Evolutionary conservation across 2,113 vertebrate species (phyloP), one percentile per base, ranked within the genome.

Genomic region (Xenus cinereus): DNA sequence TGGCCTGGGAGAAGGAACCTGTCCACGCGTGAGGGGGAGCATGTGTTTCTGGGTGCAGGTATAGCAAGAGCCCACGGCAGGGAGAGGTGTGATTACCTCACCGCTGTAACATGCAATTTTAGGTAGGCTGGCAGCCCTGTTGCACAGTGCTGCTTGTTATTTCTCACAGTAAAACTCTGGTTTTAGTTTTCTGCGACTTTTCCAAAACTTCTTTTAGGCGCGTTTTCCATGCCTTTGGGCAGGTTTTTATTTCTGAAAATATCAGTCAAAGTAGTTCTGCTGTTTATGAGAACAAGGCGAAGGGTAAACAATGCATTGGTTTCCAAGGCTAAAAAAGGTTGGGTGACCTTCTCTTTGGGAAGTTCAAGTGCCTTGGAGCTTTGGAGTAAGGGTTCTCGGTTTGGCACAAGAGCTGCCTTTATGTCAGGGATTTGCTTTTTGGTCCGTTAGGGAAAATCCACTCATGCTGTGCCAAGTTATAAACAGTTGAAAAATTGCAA

Each of bases 11-110:
- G 56, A 39, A 6, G 10, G 26, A 54, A 15, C 7, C 48, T 59
- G 23, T 14, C 7, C 0, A 0, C 3, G 1, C 0, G 0, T 20
- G 56, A 19, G 28, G 45, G 23, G 20, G 5, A 79, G 7, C 24
- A 41, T 21, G 32, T 0, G 2, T 14, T 20, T 46, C 39, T 84
- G 84, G 27, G 24, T 23, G 16, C 24, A 59, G 63, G 17, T 33
- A 13, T 1, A 33, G 14, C 33, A 60, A 32, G 10, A 45, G 5
- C 51, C 9, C n/a, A 12, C 0, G 0, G 12, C 33, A 68, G 33
- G 18, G 20, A 79, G 54, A 77, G 10, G 19, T 32, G 23, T 11
- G 4, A 27, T 72, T 51, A 35, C 7, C 43, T 17, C 43, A 59
- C 18, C n/a, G 10, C 71, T 26, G 6, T 46, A 57, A 41, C 45